Evolutionary conservation across 2,888 invertebrate genomes (phyloP), one percentile per base, ranked within the genome.

Genomic region (Acanthosepion esculentum): DNA sequence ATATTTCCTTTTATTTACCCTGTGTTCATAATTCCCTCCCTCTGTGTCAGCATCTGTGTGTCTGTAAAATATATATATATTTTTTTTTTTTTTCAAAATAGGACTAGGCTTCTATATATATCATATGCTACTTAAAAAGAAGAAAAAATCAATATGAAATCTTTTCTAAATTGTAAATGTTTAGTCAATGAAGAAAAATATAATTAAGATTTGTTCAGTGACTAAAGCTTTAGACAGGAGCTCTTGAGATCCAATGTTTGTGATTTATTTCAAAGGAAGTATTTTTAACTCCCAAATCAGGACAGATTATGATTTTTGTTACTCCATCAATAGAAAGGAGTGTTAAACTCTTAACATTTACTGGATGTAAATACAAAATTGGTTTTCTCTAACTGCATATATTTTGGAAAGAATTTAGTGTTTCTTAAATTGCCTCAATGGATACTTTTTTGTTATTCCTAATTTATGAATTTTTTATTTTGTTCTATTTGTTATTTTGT

Each of bases 1-100:
- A n/a, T 78, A 64, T 64, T 64, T 64, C 23, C 7, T 23, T 64
- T 64, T 23, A 26, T 78, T 78, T 78, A 78, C 78, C 78, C n/a
- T 78, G 78, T 78, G n/a, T 78, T n/a, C n/a, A 78, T 78, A 78
- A 78, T n/a, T 78, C 15, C n/a, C 78, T n/a, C n/a, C 78, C 78
- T n/a, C 15, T 78, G 78, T 78, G n/a, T 33, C 78, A 33, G 78
- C 78, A 78, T 78, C n/a, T 78, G 78, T 78, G 78, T 78, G n/a
- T n/a, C 23, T n/a, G n/a, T 78, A n/a, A n/a, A n/a, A 12, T 29
- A 8, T 0, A 78, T n/a, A n/a, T n/a, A n/a, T n/a, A n/a, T n/a
- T n/a, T n/a, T n/a, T n/a, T 78, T 12, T 78, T 12, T 78, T n/a
- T 78, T 78, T 8, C n/a, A n/a, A 78, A 78, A 78, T 78, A n/a